Percentiles rank a stretch among this genome's conserved stretches.
phyloP scores from a whole-genome alignment of 53 echinoderm and acorn worm genomes.

The Zoroaster sp. region DNA sequence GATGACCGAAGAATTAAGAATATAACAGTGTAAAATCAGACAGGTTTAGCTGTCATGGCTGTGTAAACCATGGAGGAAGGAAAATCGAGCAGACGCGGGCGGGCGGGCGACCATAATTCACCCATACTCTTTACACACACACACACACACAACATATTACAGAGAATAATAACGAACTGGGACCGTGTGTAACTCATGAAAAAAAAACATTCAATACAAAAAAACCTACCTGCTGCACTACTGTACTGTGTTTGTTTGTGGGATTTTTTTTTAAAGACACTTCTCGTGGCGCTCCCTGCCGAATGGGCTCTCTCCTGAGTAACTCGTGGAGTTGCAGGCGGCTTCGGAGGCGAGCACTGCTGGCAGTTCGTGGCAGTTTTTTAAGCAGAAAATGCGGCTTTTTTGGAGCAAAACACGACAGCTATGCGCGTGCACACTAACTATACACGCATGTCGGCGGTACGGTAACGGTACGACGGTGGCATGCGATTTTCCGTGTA shows the following conservation, averaged over 20 bases:
- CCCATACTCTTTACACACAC: too few species aligned
- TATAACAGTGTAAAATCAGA: background rate
- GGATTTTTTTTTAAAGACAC: background rate
- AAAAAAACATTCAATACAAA: constrained; percentile 16
- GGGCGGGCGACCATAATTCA: constrained; percentile 25
- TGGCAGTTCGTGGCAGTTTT: constrained; percentile 27
- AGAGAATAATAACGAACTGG: background rate
- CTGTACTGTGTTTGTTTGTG: too few species aligned
- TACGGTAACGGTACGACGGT: background rate
- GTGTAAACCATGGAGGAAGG: background rate
- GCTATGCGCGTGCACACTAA: constrained; percentile 44
- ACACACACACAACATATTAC: background rate
- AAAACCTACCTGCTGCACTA: constrained; percentile 14
- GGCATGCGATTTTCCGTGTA: background rate
- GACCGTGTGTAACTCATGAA: background rate
- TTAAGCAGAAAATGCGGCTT: constrained; percentile 57
- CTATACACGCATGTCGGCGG: constrained; percentile 15
- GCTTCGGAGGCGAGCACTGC: background rate
- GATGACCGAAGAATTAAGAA: background rate
- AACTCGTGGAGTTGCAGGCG: background rate
- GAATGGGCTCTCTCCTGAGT: background rate
- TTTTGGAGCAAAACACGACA: constrained; percentile 46
- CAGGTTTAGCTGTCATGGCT: too few species aligned
- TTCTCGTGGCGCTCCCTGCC: background rate
- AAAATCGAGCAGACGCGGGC: background rate